Evolutionary conservation across 2,888 invertebrate genomes (phyloP), one percentile per base, ranked within the genome.

Genomic region (Eurytoma californica): DNA sequence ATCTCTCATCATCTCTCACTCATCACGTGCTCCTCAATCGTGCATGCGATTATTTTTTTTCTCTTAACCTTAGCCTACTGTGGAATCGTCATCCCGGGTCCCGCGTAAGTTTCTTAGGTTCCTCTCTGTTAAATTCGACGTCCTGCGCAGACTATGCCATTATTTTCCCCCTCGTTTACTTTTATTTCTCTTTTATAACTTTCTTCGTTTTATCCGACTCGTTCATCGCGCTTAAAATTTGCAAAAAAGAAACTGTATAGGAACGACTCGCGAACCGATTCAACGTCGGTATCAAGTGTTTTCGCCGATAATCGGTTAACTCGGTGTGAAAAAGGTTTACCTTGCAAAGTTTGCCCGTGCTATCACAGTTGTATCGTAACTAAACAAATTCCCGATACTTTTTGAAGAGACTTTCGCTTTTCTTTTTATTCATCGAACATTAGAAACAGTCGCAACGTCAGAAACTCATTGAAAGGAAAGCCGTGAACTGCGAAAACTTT

Each of bases 21-120:
- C 53, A 69, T 63, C 58, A 72, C n/a, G 28, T 61, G 73, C 20
- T 65, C 65, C 3, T 73, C 18, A 65, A 67, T 68, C 66, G 57
- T 18, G 66, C 30, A 12, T 47, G 72, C 55, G 65, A 58, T 49
- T 53, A 58, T 79, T 70, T 66, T 39, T 78, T 58, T 55, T 60
- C 57, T 78, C 72, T 80, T 61, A 80, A 57, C 28, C 51, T 63
- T 77, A 80, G 65, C 73, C 77, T 74, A 80, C 39, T 69, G 39
- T 82, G 81, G 80, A 82, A 84, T 82, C 83, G 81, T 83, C 86
- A 83, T 86, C 84, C 85, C 87, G 87, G 87, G 87, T 88, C 87
- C 87, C 87, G 84, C 87, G 67, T 72, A 75, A 78, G 63, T 80
- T 80, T 80, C 65, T 80, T 57, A 55, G 39, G 7, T 68, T 51